Conservation (phyloP, 2,888 invertebrate genomes). For the Coremacera marginata region DNA sequence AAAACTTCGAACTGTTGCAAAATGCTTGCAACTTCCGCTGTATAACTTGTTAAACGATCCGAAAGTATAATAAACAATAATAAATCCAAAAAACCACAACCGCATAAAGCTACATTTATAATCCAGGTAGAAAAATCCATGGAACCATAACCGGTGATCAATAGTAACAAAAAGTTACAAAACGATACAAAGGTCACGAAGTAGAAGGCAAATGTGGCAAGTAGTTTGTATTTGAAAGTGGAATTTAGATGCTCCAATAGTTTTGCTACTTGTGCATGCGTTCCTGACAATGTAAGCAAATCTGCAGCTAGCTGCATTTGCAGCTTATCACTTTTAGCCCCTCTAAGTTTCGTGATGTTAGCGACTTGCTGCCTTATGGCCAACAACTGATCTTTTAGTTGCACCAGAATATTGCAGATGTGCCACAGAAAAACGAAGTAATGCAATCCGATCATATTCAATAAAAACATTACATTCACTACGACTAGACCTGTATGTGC, state of each 20-base stretch:
- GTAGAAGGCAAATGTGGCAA: not conserved
- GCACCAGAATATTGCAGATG: not conserved
- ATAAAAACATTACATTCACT: not conserved
- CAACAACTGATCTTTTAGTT: not conserved
- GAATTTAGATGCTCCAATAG: not conserved
- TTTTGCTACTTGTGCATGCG: not conserved
- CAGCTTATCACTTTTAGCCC: too few relatives aligned
- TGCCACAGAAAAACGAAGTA: not conserved
- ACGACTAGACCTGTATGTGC: not conserved
- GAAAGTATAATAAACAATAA: not conserved
- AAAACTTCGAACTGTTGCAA: too few relatives aligned
- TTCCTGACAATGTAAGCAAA: not conserved
- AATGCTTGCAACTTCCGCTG: too few relatives aligned
- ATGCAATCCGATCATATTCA: not conserved
- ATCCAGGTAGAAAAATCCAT: not conserved
- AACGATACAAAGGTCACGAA: not conserved
- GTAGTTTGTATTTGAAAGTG: not conserved
- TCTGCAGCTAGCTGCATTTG: not conserved
- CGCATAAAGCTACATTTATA: too few relatives aligned
- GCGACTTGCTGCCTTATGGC: not conserved
- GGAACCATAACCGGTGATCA: too few relatives aligned
- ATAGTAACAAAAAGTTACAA: too few relatives aligned
- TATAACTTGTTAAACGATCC: too few relatives aligned
- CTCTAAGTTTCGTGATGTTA: too few relatives aligned
- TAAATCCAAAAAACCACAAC: not conserved